Conservation (phyloP, 2,888 invertebrate species). For the Chloromyia formosa region DNA sequence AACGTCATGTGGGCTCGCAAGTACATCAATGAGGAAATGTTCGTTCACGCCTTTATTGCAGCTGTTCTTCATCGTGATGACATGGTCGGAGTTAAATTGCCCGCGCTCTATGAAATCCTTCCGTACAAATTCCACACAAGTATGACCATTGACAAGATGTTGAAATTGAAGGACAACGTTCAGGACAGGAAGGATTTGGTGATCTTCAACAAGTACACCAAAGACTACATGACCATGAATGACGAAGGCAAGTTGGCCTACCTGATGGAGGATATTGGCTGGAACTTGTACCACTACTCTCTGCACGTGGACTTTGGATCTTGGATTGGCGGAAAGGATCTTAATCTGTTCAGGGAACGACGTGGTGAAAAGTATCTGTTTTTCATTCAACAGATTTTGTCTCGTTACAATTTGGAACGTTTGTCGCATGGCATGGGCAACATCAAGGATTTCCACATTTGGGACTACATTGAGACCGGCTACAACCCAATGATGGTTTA, state of each 20-base stretch:
- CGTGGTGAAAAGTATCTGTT: conserved; percentile 74
- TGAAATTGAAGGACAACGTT: conserved; percentile 55
- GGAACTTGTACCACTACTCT: conserved; percentile 71
- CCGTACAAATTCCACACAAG: conserved; percentile 74
- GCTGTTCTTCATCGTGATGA: conserved; percentile 76
- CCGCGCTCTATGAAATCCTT: conserved; percentile 79
- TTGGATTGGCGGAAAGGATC: conserved; percentile 70
- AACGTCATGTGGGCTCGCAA: conserved; percentile 71
- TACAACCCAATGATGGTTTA: conserved; percentile 72
- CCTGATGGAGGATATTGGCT: conserved; percentile 73
- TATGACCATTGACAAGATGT: conserved; percentile 59
- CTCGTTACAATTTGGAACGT: conserved; percentile 81
- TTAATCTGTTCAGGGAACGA: conserved; percentile 67
- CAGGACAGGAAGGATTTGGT: conserved; percentile 55
- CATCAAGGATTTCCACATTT: conserved; percentile 69
- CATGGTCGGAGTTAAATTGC: conserved; percentile 72
- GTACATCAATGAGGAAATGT: conserved; percentile 77
- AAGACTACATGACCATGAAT: conserved; percentile 62
- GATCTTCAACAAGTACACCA: conserved; percentile 65
- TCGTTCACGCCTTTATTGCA: conserved; percentile 74
- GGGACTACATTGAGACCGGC: conserved; percentile 68
- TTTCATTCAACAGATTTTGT: conserved; percentile 73
- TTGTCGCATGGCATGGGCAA: conserved; percentile 75
- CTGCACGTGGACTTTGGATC: conserved; percentile 68
- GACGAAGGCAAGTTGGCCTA: conserved; percentile 69